Evolutionary conservation across 2,888 invertebrate genomes (phyloP).

Genomic region (Drosophila infuscata): DNA sequence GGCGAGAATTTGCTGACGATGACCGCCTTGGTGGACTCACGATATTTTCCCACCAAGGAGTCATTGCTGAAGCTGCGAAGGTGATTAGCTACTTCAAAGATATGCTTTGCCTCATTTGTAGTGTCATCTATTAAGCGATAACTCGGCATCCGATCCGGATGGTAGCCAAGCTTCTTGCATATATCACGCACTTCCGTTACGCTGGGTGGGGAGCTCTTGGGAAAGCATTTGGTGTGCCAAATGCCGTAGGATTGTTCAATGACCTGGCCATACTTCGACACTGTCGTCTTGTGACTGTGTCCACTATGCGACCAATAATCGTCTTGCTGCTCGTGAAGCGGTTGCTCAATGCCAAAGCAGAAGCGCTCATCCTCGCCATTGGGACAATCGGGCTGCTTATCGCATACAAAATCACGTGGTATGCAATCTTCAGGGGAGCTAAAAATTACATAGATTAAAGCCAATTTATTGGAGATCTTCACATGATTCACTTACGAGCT

Average conservation of each 20-base stretch:
- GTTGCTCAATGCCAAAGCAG: conserved; percentile 87
- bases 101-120: conserved; percentile 71
- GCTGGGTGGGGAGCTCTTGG: conserved; percentile 86
- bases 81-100: conserved; percentile 68
- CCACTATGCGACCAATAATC: conserved; percentile 27
- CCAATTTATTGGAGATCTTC: neutral
- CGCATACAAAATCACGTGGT: conserved; percentile 91
- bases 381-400: conserved; percentile 90
- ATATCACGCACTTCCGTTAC: conserved; percentile 86
- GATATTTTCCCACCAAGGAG: conserved; percentile 73
- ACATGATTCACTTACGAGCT: conserved; percentile 84
- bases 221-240: conserved; percentile 90
- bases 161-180: conserved; percentile 88
- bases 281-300: conserved; percentile 22
- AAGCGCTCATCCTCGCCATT: conserved; percentile 90
- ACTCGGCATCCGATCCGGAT: conserved; percentile 84
- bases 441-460: neutral
- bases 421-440: conserved; percentile 87
- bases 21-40: conserved; percentile 82
- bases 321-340: conserved; percentile 55
- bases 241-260: conserved; percentile 88
- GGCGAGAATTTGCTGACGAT: conserved; percentile 84
- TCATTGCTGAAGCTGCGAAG: conserved; percentile 72
- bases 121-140: conserved; percentile 82
- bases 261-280: conserved; percentile 88